A percentile compares a stretch with the other conserved stretches of the same genome.
Evolutionary conservation across 2,797 vertebrate species (phyloP).

Genomic region (Manis javanica): DNA sequence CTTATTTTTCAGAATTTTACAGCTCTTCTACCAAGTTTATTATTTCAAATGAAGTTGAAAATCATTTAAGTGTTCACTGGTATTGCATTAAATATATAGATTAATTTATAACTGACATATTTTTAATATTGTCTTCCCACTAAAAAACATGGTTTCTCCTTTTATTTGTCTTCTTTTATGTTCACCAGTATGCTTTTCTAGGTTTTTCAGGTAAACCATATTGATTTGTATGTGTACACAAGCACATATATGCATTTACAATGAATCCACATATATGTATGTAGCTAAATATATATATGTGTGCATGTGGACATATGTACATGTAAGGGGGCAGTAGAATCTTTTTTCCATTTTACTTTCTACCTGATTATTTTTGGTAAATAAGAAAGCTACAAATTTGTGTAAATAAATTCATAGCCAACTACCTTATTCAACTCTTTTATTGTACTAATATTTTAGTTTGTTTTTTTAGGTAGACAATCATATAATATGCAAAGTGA

Average conservation of each 20-base stretch:
- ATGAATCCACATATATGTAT: background rate
- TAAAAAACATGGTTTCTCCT: conserved; percentile 4
- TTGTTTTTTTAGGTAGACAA: conserved; percentile 19
- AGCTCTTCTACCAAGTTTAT: conserved; percentile 7
- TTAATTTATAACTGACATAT: background rate
- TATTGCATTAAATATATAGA: conserved; percentile 17
- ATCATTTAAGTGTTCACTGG: background rate
- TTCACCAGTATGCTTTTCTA: background rate
- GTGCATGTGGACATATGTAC: background rate
- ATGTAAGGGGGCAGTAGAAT: background rate
- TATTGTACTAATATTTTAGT: conserved; percentile 35
- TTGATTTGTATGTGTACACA: background rate
- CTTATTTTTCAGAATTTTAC: conserved; percentile 32
- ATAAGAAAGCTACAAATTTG: background rate
- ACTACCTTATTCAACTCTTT: background rate
- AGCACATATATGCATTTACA: background rate
- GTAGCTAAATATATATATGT: background rate
- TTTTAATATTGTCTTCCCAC: conserved; percentile 10
- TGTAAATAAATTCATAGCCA: background rate
- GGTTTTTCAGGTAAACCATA: background rate
- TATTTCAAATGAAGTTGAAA: conserved; percentile 48
- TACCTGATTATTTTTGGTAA: background rate
- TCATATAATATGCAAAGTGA: background rate
- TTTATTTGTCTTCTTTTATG: background rate
- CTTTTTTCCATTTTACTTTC: conserved; percentile 17